Evolutionary conservation across 2,888 invertebrate species (phyloP), one percentile per base, ranked within the genome.

Genomic region (Ecdyonurus torrentis): DNA sequence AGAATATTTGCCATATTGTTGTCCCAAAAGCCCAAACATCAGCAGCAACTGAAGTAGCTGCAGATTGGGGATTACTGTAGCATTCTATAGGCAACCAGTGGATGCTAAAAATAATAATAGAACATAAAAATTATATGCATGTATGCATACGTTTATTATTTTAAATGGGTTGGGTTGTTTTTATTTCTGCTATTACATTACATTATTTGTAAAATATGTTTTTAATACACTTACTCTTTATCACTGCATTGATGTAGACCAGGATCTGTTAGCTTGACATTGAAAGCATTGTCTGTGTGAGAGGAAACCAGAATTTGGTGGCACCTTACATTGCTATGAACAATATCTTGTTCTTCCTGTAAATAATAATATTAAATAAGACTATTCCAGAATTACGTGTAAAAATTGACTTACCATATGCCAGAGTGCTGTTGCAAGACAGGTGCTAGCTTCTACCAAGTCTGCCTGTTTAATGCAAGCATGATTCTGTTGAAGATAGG

Each of bases 11-110:
- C 91, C 93, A 95, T 20, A 94, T 73, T 0, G 93, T 93, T 2
- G 94, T 95, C 0, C 89, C 91, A 71, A 90, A 87, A 2, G 95
- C 91, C 91, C 92, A 96, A 23, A 93, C 84, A 71, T 95, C 95
- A 15, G 90, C 87, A 62, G 83, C 79, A 0, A 82, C 79, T 22
- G 85, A 86, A 10, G 78, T 77, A 71, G 82, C 83, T 18, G 87
- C 87, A 67, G 80, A 76, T 70, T 82, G 82, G 70, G 85, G 79
- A 72, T 87, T 85, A 0, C 78, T 68, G 72, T 88, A 86, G 71
- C 86, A 87, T 72, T 94, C 92, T 10, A 87, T 84, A 0, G 95
- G 92, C 71, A 94, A 83, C 94, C 94, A 96, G 68, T 91, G 91
- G 1, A 91, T 80, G 70, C 91, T 92, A 71, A n/a, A 71, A 68